Evolutionary conservation across 1,140 invertebrate species (phyloP), one percentile per base, ranked within the genome.

Genomic region (Saccostrea glomerata): DNA sequence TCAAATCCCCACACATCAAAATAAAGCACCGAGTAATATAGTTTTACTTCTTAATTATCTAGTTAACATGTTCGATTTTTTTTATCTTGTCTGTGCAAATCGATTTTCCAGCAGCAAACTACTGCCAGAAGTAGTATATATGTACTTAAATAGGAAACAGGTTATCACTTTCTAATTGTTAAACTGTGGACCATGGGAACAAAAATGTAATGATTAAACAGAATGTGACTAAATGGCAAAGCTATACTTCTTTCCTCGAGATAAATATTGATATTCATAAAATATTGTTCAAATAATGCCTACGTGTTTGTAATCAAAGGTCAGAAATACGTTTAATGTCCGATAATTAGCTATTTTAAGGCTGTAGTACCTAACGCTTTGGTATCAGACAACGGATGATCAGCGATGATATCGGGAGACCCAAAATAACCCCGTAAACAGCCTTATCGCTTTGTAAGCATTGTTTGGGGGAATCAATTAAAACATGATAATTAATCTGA

Each of bases 11-110:
- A 63, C 23, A 13, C 70, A 25, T 30, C 30, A 77, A 77, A 12
- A 36, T 11, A 36, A 1, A 77, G 9, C 70, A 77, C 4, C 11
- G 25, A 30, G 25, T 6, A 73, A 73, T 7, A 30, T 30, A 9
- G 25, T 30, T 17, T 77, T 6, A 30, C 13, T 30, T 17, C 58
- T 6, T 20, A 63, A 63, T 77, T 77, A 40, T 77, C 15, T 25
- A 25, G 70, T 77, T 77, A 77, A 7, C 23, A 15, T 77, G 70
- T 77, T 77, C 70, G 70, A 77, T 77, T 77, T 77, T 77, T 12
- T 30, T 77, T 77, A 77, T 77, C 70, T 77, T 77, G 70, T 77
- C 70, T 36, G 70, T 30, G 30, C 30, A 77, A 30, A 77, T 77
- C 30, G 70, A 77, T 77, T 77, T 77, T 36, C 70, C 70, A 13